Evolutionary conservation across 2,113 vertebrate species (phyloP), one percentile per base, ranked within the genome.

Genomic region (Taurulus bubalis): DNA sequence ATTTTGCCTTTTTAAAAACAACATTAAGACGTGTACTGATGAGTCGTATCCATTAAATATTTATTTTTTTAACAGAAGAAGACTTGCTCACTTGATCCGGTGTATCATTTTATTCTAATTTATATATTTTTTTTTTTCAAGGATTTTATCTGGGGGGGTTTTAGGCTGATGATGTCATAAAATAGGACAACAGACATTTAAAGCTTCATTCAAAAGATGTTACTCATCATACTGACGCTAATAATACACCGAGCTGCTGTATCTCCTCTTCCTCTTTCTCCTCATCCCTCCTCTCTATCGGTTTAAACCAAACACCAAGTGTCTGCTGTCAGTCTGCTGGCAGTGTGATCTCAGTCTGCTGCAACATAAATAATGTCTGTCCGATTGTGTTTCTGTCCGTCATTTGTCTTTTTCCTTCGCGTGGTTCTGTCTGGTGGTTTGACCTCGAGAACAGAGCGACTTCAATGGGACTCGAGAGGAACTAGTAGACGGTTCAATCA

Each of bases 301-400:
- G 79, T 66, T 66, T 51, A 53, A 86, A 90, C 85, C 86, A 86
- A 90, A 91, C 79, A 90, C 89, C 79, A 62, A 89, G 92, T 90
- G 90, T 92, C 88, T 85, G 74, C 85, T 93, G 86, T 92, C 91
- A 82, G 75, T 83, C 79, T 58, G 32, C 75, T 82, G 83, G 80
- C 62, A 69, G 71, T 51, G 71, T 56, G 80, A 87, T 81, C 85
- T 73, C 67, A 67, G 73, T 78, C 84, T 85, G 87, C 62, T 49
- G 78, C 59, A 59, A 24, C 87, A 93, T 93, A 49, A 92, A 92
- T 90, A 90, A 93, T 90, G 81, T 85, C 89, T 28, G 63, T 60
- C 76, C 77, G 77, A 42, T 76, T 38, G 60, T 68, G 32, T 69
- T 28, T 77, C 70, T 55, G 63, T 70, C 38, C 49, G 26, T 64